Evolutionary conservation across 2,113 vertebrate genomes (phyloP).

Genomic region (Stegastes partitus): DNA sequence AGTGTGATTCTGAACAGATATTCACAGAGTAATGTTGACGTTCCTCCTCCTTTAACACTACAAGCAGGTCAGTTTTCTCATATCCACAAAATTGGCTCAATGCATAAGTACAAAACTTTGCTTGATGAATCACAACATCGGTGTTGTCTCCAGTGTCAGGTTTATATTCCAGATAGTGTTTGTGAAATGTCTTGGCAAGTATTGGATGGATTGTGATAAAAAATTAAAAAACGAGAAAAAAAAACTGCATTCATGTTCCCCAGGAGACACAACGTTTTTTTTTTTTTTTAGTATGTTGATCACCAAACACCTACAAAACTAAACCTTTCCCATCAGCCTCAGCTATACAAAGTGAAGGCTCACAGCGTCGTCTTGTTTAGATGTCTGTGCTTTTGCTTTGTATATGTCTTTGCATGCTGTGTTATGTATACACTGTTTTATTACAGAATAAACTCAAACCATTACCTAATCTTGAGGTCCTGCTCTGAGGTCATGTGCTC

Average conservation of each 20-base stretch:
- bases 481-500: not conserved
- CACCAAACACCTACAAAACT: not conserved
- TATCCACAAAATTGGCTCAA: too few species aligned
- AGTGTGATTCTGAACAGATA: too few species aligned
- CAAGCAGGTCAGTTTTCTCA: too few species aligned
- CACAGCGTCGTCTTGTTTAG: not conserved
- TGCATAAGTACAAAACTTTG: too few species aligned
- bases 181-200: too few species aligned
- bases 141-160: too few species aligned
- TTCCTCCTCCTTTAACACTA: too few species aligned
- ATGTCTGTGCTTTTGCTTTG: not conserved
- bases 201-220: too few species aligned
- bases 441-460: not conserved
- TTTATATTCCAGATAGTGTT: too few species aligned
- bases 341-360: not conserved
- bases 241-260: not conserved
- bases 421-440: not conserved
- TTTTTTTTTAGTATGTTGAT: not conserved
- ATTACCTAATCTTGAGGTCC: not conserved
- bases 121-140: too few species aligned
- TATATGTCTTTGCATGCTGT: not conserved
- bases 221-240: too few species aligned
- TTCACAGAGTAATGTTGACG: not conserved
- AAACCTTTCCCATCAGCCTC: not conserved
- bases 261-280: not conserved